Conservation (phyloP, 2,113 vertebrate genomes). For the Chionis minor region DNA sequence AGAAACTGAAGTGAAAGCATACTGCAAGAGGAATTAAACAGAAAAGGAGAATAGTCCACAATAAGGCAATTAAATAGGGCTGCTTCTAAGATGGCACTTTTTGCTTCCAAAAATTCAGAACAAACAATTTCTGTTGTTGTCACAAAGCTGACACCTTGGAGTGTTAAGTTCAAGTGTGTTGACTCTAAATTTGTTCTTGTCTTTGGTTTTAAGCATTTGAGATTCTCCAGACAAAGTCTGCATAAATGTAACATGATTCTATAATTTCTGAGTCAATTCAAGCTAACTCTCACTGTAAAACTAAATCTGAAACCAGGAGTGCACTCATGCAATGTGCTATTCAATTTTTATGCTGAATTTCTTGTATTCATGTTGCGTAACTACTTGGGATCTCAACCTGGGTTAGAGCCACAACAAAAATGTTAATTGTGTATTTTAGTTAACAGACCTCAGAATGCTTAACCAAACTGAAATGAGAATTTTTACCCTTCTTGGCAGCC, state of each 20-base stretch:
- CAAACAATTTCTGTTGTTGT: not conserved
- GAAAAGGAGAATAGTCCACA: not conserved
- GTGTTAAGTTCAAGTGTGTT: not conserved
- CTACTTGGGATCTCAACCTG: not conserved
- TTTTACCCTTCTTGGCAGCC: not conserved
- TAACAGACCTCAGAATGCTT: not conserved
- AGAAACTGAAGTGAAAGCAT: not conserved
- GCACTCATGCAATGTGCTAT: accelerated
- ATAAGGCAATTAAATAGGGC: not conserved
- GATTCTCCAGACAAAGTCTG: not conserved
- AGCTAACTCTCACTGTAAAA: not conserved
- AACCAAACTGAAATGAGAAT: not conserved
- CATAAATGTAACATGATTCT: not conserved
- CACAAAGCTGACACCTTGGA: not conserved
- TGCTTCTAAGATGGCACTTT: not conserved
- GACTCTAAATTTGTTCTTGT: not conserved
- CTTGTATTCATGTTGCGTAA: not conserved
- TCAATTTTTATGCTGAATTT: not conserved
- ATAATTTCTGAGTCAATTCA: not conserved
- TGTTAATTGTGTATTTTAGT: not conserved
- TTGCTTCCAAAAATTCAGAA: not conserved
- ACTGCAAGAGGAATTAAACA: not conserved
- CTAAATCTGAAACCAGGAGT: not conserved
- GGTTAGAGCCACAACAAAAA: not conserved
- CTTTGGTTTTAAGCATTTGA: not conserved